Base-by-base conservation (phyloP, 64 coral and sea anemone genomes). In the Actinia tenebrosa region DNA sequence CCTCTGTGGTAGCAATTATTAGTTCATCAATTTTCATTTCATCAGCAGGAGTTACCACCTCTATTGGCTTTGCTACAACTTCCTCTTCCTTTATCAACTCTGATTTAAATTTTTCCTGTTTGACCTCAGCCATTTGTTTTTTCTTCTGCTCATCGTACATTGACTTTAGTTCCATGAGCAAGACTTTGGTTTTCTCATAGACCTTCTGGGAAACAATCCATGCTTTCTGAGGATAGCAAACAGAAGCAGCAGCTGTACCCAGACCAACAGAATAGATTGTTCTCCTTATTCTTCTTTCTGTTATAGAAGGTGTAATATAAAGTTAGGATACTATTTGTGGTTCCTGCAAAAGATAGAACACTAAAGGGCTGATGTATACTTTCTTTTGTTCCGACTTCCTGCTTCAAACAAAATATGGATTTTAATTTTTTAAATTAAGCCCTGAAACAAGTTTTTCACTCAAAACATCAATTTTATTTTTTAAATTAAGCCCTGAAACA, bases 171-270 rank as follows among this genome's bases (percentile, higher is more conserved):
- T 80, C 82, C 68, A 15, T 88, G 54, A 56, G 80, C 25, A 86
- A 66, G 10, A 82, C 53, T 71, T 94, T 94, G 19, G 92, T 42
- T 82, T 84, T 85, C 8, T 66, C 86, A 79, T 94, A 98, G 64
- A 89, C 80, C 16, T 68, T 88, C 66, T 89, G 77, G 14, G 95
- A 85, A 64, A 98, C 53, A 79, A 53, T 86, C 30, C 87, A 87
- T 47, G 95, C 92, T 47, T 91, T 83, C 25, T 91, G 90, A 78
- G 95, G 95, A 56, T 98, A 98, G 58, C 95, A 98, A 54, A 87
- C 53, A 2, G 95, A 88, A 83, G 89, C 54, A 44, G 86, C 95
- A 45, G 64, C 84, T 59, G 89, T 91, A 27, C 95, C 95, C 47
- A 98, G 78, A 23, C 89, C 91, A 7, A 60, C 89, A 75, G 92